Evolutionary conservation across 2,888 invertebrate genomes (phyloP), one percentile per base, ranked within the genome.

Genomic region (Leptothorax acervorum): DNA sequence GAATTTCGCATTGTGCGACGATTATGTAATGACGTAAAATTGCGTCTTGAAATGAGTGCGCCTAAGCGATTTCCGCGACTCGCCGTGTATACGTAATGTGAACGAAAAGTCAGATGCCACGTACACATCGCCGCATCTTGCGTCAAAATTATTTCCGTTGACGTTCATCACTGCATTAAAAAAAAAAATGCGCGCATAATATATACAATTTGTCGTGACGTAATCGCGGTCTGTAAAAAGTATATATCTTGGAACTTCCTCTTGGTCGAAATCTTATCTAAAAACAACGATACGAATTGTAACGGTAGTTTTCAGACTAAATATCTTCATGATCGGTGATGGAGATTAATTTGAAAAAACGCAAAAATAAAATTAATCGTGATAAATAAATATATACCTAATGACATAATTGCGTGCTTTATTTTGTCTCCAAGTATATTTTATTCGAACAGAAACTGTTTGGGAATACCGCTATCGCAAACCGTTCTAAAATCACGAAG

Each of bases 81-180:
- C 81, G 55, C 51, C 65, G 23, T 8, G 45, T 83, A 75, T 65
- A 63, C 62, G 18, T 55, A 82, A 73, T 55, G 35, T n/a, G 65
- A 48, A 71, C 53, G 42, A 55, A 85, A 82, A 86, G 85, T 85
- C 65, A 73, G 48, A 35, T 66, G 74, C 81, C 87, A 81, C 87
- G 87, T 88, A 39, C 31, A 6, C 8, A 42, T 48, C 28, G 45
- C 2, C 31, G 0, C 15, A 82, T 60, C 68, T 78, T 85, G 73
- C 89, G 83, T 87, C 87, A 89, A 79, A 62, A 35, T 45, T 42
- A 31, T 82, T 86, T 89, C 89, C 87, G 86, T 87, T 89, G 87
- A 88, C 89, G 87, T 76, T 70, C 3, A 57, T 62, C 75, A 79
- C 68, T 42, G 9, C 28, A 5, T 9, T 68, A 55, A 62, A 48